Evolutionary conservation across 2,888 invertebrate genomes (phyloP), one percentile per base, ranked within the genome.

Genomic region (Electrophaes corylata): DNA sequence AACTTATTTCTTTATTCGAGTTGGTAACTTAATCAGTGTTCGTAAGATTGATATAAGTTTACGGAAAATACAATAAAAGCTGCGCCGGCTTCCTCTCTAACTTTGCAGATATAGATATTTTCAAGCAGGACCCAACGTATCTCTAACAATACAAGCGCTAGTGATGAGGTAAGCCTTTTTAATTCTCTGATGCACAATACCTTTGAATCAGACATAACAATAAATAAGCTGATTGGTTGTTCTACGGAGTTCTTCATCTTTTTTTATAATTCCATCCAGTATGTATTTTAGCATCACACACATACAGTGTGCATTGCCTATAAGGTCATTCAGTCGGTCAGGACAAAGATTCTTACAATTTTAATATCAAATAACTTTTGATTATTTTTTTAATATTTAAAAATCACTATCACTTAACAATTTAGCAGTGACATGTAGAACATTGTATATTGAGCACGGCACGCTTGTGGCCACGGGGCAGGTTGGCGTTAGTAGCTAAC

Each of bases 1-100:
- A 59, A 62, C 59, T 62, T 64, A 57, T 65, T 66, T 65, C 59
- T 60, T 65, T 67, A 64, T 60, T 65, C 58, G 48, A 67, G 65
- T 65, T 62, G 53, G 59, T 57, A 60, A 63, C 52, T 63, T 60
- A 51, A 60, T 55, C 51, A 55, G 46, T 53, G 53, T 50, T 46
- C 40, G 20, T 18, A 40, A 50, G 50, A 59, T 54, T 54, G 50
- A 59, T 59, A 59, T 46, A 49, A 58, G 54, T 58, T 58, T 48
- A 33, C 26, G 41, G 39, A 31, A 47, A 50, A 46, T 45, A 55
- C 45, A 51, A 50, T 50, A 53, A 46, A n/a, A 18, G 33, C 18
- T 12, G 26, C 23, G 33, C 18, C 18, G 26, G 31, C 12, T 33
- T 44, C 39, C 35, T 33, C 26, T 43, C 1, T 33, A 39, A 51